phyloP scores from a whole-genome alignment of 2,113 vertebrate genomes.

The Nothobranchius kuhntae region DNA sequence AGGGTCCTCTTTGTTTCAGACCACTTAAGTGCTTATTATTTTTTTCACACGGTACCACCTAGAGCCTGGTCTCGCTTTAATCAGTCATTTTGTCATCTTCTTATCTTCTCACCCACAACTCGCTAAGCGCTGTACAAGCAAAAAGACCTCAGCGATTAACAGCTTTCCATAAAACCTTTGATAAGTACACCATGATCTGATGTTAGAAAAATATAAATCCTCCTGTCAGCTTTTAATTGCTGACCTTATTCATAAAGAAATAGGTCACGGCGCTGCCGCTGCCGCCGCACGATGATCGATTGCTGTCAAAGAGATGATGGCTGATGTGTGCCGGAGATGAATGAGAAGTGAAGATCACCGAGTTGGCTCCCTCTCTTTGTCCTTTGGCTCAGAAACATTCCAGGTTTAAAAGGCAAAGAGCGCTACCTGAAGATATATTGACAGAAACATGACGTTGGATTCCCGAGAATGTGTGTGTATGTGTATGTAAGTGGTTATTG shows the following conservation, averaged over 20 bases:
- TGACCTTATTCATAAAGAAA: constrained; percentile 19
- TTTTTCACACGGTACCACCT: neutral
- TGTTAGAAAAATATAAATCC: constrained; percentile 25
- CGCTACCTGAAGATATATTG: constrained; percentile 60
- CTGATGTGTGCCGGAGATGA: constrained; percentile 25
- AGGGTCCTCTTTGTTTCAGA: neutral
- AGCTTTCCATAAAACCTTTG: constrained; percentile 20
- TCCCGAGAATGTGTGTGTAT: constrained; percentile 46
- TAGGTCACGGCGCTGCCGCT: constrained; percentile 14
- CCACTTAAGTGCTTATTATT: constrained; percentile 1
- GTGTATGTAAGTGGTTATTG: too few species aligned
- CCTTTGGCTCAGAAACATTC: constrained; percentile 40
- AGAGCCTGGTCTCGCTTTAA: neutral
- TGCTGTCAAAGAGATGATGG: constrained; percentile 18
- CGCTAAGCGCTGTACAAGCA: constrained; percentile 1
- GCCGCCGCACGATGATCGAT: constrained; percentile 13
- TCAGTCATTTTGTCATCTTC: constrained; percentile 16
- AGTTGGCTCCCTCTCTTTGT: constrained; percentile 15
- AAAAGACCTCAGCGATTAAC: constrained; percentile 14
- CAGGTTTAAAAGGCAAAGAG: constrained; percentile 32
- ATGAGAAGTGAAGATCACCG: constrained; percentile 15
- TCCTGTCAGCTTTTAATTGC: constrained; percentile 22
- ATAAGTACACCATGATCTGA: constrained; percentile 9
- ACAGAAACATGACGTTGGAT: constrained; percentile 64
- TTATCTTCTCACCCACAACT: constrained; percentile 2